These are phyloP conservation scores for Hydraecia micacea DNA, from an alignment of 2,888 invertebrate genomes.

Conservation along the genomic window DNA sequence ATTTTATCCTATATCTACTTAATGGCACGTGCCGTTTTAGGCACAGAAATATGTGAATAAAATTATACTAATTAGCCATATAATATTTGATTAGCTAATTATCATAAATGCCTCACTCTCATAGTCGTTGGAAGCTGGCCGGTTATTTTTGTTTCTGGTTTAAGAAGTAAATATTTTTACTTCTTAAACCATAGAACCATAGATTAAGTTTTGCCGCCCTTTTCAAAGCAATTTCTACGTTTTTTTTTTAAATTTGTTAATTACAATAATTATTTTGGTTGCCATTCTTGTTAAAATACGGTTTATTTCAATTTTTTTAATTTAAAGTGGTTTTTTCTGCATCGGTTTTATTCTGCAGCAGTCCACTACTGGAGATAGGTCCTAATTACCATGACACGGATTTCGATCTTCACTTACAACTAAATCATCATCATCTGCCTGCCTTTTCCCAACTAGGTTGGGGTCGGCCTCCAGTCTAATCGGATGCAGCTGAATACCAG, in stretches of 20 bases:
- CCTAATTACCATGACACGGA: too few relatives aligned
- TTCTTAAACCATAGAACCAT: too few relatives aligned
- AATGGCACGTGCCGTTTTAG: constrained; percentile 15
- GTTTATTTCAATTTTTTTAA: too few relatives aligned
- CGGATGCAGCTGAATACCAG: too few relatives aligned
- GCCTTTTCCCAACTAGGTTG: too few relatives aligned
- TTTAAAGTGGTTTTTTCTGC: too few relatives aligned
- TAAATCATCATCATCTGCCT: too few relatives aligned
- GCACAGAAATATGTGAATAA: constrained; percentile 41
- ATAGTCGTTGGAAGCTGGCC: constrained; percentile 11
- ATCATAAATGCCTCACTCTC: constrained; percentile 37
- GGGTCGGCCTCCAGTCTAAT: too few relatives aligned
- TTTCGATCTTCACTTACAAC: too few relatives aligned
- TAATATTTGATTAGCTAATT: constrained; percentile 14
- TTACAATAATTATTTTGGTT: background rate
- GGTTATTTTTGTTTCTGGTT: constrained; percentile 25
- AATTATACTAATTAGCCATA: constrained; percentile 46
- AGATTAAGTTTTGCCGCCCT: constrained; percentile 22
- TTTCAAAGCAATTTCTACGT: background rate
- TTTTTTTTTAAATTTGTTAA: background rate
- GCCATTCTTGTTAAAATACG: background rate
- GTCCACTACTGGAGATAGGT: too few relatives aligned
- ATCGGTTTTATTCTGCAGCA: too few relatives aligned
- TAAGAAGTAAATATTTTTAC: background rate
- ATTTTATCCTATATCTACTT: background rate